A percentile compares a stretch with the other conserved stretches of the same genome.
Conservation (phyloP, 2,888 invertebrate species). For the Busseola fusca region DNA sequence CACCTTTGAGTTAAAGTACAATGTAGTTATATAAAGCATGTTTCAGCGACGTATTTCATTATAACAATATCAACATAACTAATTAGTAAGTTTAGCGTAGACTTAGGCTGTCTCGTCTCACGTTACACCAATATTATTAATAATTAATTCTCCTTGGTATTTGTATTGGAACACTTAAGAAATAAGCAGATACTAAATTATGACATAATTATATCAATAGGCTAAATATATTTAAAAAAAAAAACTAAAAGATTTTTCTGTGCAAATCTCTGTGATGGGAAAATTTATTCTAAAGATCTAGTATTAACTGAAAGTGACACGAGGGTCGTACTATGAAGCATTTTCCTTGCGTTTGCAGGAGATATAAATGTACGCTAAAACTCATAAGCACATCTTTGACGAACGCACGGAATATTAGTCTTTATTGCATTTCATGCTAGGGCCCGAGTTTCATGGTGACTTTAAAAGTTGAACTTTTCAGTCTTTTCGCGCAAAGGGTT, state of each 20-base stretch:
- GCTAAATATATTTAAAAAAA: conserved; percentile 73
- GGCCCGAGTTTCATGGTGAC: conserved; percentile 78
- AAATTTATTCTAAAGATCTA: conserved; percentile 87
- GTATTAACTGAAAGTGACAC: conserved; percentile 85
- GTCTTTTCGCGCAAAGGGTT: conserved; percentile 89
- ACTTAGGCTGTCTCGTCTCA: conserved; percentile 85
- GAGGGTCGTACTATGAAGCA: conserved; percentile 73
- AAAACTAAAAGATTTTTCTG: conserved; percentile 78
- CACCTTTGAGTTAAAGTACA: conserved; percentile 89
- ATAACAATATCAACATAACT: conserved; percentile 82
- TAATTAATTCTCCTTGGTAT: conserved; percentile 79
- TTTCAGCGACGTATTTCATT: conserved; percentile 84
- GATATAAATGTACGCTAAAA: conserved; percentile 47
- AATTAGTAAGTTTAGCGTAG: conserved; percentile 84
- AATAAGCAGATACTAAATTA: conserved; percentile 84
- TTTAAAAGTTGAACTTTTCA: conserved; percentile 88
- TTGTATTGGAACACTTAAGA: conserved; percentile 83
- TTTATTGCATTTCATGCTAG: conserved; percentile 64
- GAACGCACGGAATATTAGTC: conserved; percentile 61
- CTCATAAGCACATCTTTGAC: conserved; percentile 53
- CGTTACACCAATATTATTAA: conserved; percentile 80
- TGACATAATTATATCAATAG: conserved; percentile 87
- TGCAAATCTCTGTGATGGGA: conserved; percentile 88
- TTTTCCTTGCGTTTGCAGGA: conserved; percentile 60
- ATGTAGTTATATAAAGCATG: conserved; percentile 84